Conservation (phyloP, 2,797 vertebrate genomes). For the Sylvia borin region DNA sequence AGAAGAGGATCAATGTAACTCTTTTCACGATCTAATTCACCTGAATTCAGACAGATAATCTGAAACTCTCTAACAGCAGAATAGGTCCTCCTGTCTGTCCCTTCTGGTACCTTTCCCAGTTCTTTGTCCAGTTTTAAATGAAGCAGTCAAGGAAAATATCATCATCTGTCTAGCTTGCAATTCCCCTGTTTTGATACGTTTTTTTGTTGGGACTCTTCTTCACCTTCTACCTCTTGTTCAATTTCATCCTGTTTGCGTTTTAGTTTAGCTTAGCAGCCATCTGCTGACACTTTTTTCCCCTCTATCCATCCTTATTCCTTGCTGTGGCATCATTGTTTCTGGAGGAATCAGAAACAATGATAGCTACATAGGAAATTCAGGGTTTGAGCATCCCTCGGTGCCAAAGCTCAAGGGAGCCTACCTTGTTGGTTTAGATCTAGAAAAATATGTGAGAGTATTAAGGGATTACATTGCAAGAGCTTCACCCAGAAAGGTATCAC, state of each 20-base stretch:
- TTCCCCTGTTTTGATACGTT: background rate
- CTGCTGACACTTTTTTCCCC: background rate
- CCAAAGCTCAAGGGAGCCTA: background rate
- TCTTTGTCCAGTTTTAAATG: background rate
- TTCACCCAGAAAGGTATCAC: background rate
- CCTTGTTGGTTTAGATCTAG: background rate
- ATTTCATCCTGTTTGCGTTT: background rate
- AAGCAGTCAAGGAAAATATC: background rate
- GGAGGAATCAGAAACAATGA: background rate
- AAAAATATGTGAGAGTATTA: background rate
- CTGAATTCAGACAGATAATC: background rate
- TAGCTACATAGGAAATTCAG: background rate
- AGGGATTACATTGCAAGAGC: background rate
- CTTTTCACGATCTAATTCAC: background rate
- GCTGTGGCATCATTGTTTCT: background rate
- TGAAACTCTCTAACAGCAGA: background rate
- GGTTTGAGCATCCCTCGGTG: background rate
- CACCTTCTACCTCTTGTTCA: background rate
- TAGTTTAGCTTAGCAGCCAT: background rate
- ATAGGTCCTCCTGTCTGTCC: background rate
- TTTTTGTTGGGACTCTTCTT: background rate
- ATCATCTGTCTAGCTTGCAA: background rate
- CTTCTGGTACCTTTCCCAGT: background rate
- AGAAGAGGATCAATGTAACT: background rate
- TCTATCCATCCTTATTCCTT: background rate